Base-by-base conservation (phyloP, 2,888 invertebrate species). In the Ephialtes manifestator region DNA sequence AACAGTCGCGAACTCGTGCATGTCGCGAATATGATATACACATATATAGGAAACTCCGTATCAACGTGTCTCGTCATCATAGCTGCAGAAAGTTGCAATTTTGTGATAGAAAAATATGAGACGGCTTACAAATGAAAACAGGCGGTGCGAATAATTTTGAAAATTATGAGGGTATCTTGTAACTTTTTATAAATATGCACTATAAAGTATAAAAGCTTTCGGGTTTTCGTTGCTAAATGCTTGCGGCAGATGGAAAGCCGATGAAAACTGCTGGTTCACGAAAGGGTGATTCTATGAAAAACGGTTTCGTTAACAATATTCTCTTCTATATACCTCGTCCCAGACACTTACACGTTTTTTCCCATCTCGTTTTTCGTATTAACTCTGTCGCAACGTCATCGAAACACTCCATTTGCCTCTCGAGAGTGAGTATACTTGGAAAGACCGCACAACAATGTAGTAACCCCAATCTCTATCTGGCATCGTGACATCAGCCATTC, bases 251-350 rank as follows among this genome's bases (percentile, higher is more conserved):
- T 58, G 60, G 55, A 87, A 88, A 78, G 15, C 85, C 83, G 87
- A 87, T 85, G 88, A 90, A 91, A 91, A 91, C 88, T 91, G 90
- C 91, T 89, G 89, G 89, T 89, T 91, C 90, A 91, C 31, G 20
- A n/a, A 28, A 43, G 48, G 58, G 85, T 82, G 81, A 86, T 86
- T 85, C 84, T 84, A 75, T 81, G 65, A 81, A 78, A 87, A 81
- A 78, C 79, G 74, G 81, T 80, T 74, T 55, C 85, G 86, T 86
- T 82, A 87, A 88, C 90, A 90, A 91, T 91, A 90, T 89, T 88
- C 88, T 87, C 82, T 88, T 89, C 86, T 79, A 87, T 65, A 81
- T 87, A 39, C 83, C 78, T 79, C 81, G 46, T 39, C n/a, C 48
- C 75, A 68, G 79, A 60, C 70, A 76, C 65, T 70, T 7, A 58